A percentile compares a stretch with the other conserved stretches of the same genome.
Conservation (phyloP, 1,140 invertebrate genomes). For the Calliopsis andreniformis region DNA sequence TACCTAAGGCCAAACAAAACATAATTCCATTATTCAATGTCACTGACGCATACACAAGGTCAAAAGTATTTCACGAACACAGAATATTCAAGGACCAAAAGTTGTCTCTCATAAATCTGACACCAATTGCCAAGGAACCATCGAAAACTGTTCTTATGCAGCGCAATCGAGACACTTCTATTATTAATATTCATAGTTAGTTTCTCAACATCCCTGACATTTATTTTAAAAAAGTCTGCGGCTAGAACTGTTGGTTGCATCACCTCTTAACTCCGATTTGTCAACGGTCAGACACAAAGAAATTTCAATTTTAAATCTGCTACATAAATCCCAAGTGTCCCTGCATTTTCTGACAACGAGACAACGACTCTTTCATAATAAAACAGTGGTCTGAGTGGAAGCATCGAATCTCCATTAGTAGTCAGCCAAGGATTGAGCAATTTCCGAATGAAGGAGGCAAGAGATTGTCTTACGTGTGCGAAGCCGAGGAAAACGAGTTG, state of each 20-base stretch:
- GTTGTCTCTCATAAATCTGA: not conserved
- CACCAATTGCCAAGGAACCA: too few relatives aligned
- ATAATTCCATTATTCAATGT: not conserved
- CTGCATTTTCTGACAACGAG: too few relatives aligned
- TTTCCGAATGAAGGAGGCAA: not conserved
- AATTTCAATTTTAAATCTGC: too few relatives aligned
- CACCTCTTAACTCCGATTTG: too few relatives aligned
- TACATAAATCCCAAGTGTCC: too few relatives aligned
- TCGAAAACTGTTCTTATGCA: too few relatives aligned
- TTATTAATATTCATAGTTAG: not conserved
- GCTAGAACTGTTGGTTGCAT: too few relatives aligned
- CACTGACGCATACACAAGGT: not conserved
- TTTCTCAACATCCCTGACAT: not conserved
- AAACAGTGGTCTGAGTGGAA: not conserved
- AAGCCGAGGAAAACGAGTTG: conserved; percentile 96
- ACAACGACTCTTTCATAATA: too few relatives aligned
- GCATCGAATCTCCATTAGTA: not conserved
- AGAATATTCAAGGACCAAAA: too few relatives aligned
- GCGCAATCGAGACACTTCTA: not conserved
- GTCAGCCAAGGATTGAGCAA: not conserved
- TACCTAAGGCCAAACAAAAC: conserved; percentile 81
- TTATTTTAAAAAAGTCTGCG: not conserved
- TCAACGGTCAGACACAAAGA: too few relatives aligned
- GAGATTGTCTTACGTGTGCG: conserved; percentile 86
- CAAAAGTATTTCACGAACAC: too few relatives aligned